Conservation (phyloP, 2,797 vertebrate genomes). For the Brachyrhaphis roseni region DNA sequence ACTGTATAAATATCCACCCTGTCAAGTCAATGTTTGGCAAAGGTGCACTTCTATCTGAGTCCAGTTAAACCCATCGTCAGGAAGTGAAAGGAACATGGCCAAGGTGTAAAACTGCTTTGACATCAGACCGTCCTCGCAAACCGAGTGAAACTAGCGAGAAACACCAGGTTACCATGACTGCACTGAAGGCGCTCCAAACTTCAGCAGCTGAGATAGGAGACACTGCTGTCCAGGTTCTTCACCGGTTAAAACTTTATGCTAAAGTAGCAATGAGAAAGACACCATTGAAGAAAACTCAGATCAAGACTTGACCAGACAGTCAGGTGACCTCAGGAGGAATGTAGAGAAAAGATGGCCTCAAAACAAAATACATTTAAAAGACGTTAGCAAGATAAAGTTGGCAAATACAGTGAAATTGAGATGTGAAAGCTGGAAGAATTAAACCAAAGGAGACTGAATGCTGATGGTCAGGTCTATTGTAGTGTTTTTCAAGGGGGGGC, state of each 20-base stretch:
- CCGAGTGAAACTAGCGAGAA: background rate
- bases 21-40: no score
- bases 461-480: background rate
- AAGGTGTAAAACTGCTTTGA: background rate
- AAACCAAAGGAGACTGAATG: background rate
- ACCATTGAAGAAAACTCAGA: background rate
- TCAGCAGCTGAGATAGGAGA: background rate
- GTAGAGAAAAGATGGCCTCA: background rate
- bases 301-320: background rate
- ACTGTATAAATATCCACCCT: background rate
- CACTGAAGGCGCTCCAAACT: background rate
- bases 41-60: background rate
- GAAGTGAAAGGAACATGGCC: background rate
- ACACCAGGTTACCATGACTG: background rate
- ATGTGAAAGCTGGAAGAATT: background rate
- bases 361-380: background rate
- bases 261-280: background rate
- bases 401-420: background rate
- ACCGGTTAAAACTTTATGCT: background rate
- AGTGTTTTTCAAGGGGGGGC: background rate
- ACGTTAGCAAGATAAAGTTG: background rate
- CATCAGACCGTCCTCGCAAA: background rate
- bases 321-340: background rate
- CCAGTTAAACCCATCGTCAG: background rate
- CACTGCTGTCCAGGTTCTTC: background rate